Evolutionary conservation across 2,888 invertebrate species (phyloP).

Genomic region (Epistrophe grossulariae): DNA sequence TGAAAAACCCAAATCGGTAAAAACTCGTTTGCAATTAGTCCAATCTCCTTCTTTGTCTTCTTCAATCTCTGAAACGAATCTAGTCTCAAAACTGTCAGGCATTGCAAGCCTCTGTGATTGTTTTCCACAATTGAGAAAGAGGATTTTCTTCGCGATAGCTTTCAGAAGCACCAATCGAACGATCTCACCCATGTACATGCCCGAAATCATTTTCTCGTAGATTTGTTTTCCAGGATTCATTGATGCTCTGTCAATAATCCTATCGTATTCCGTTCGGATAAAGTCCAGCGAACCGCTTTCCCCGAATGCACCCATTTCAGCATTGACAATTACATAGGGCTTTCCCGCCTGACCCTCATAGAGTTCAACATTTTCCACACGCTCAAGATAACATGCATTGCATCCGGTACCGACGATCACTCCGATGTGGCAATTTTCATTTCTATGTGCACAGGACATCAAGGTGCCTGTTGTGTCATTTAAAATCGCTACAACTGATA

Average conservation of each 20-base stretch:
- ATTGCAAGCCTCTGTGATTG: constrained; percentile 90
- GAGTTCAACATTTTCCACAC: constrained; percentile 90
- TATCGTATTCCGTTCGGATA: constrained; percentile 92
- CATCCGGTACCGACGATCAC: constrained; percentile 92
- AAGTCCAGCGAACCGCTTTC: constrained; percentile 94
- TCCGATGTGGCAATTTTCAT: constrained; percentile 91
- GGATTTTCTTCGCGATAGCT: constrained; percentile 89
- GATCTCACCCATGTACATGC: constrained; percentile 99
- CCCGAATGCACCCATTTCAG: constrained; percentile 99
- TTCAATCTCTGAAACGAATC: constrained; percentile 98
- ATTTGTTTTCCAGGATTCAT: constrained; percentile 93
- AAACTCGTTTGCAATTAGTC: constrained; percentile 90
- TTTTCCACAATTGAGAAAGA: constrained; percentile 89
- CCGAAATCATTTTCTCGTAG: constrained; percentile 98
- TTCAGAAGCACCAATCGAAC: constrained; percentile 93
- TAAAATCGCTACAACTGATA: constrained; percentile 94
- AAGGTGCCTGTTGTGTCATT: constrained; percentile 97
- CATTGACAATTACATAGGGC: constrained; percentile 93
- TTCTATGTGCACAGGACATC: constrained; percentile 95
- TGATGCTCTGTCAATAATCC: constrained; percentile 91
- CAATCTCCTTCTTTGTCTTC: constrained; percentile 91
- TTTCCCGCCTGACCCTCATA: constrained; percentile 88
- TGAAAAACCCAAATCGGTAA: constrained; percentile 87
- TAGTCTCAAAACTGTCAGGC: constrained; percentile 94
- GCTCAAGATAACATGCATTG: constrained; percentile 97